These are phyloP conservation scores for Littorina saxatilis DNA, from an alignment of 1,140 invertebrate species.

Conservation along the genomic window DNA sequence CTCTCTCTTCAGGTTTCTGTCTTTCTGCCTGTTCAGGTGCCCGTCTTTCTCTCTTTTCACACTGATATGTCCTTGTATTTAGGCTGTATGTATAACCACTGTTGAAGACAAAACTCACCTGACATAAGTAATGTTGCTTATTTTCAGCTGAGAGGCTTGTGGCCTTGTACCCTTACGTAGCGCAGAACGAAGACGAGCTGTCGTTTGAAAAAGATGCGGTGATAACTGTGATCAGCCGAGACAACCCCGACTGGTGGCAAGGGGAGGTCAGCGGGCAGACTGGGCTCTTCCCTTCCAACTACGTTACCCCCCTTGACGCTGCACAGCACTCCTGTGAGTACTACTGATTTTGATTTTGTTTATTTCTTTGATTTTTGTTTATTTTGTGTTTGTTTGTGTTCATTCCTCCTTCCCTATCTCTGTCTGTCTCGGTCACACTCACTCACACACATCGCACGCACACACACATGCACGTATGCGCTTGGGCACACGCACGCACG, in stretches of 20 bases:
- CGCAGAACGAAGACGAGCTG: conserved; percentile 95
- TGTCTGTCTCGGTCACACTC: neutral
- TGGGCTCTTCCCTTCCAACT: conserved; percentile 76
- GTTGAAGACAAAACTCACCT: no score
- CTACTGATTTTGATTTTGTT: no score
- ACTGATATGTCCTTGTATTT: no score
- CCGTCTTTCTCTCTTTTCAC: no score
- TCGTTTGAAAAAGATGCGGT: conserved; percentile 96
- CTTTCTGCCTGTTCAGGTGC: no score
- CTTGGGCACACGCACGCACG: no score
- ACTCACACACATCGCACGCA: neutral
- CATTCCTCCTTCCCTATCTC: neutral
- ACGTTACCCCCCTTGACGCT: conserved; percentile 66
- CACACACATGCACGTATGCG: no score
- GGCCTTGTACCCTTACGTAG: conserved; percentile 93
- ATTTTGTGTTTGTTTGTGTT: neutral
- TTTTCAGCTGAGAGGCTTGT: conserved; percentile 88
- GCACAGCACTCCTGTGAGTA: conserved; percentile 64
- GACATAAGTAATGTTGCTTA: no score
- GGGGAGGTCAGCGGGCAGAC: conserved; percentile 88
- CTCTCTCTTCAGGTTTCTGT: no score
- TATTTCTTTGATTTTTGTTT: neutral
- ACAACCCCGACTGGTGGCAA: conserved; percentile 97
- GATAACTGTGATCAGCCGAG: conserved; percentile 92
- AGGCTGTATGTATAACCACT: no score